Base-by-base conservation (phyloP, 64 coral and sea anemone species). In the Montipora foliosa region DNA sequence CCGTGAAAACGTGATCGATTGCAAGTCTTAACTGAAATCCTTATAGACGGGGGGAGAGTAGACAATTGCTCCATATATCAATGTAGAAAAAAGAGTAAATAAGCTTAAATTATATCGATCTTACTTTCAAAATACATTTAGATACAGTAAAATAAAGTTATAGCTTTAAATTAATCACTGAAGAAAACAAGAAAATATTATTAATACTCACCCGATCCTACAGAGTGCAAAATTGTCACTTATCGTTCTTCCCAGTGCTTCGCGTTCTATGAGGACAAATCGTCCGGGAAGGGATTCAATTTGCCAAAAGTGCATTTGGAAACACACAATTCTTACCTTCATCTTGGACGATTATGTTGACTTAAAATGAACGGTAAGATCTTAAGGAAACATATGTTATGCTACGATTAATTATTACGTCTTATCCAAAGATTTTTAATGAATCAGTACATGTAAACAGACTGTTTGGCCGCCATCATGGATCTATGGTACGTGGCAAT, bases 341-440 rank as follows among this genome's bases (percentile, higher is more conserved):
- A 70, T 24, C 44, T 90, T 57, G 77, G 83, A 89, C 16, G 90
- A 88, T 88, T 79, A 92, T 97, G 96, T 85, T 94, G 64, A 62
- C 93, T 58, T 97, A 97, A 97, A 88, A 97, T 97, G 96, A 97
- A 97, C 61, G 96, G 96, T 97, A 91, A 97, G 83, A 79, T 20
- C 44, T 15, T 72, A 49, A 5, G 47, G 47, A 13, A 49, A 11
- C 51, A 50, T 21, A 50, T 19, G 19, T 71, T 22, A 49, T 62
- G 67, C 22, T 69, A 22, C 8, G 66, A 71, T 49, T 16, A 60
- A 12, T 61, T 46, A 62, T 58, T 81, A 8, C 20, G 0, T 2
- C 2, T 59, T 58, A 12, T 25, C 2, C 0, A 81, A 24, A 84
- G 44, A 68, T n/a, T 47, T 68, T 21, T 13, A 46, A 14, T 55